phyloP scores from a whole-genome alignment of 1,140 invertebrate species.

The Bombus vancouverensis region DNA sequence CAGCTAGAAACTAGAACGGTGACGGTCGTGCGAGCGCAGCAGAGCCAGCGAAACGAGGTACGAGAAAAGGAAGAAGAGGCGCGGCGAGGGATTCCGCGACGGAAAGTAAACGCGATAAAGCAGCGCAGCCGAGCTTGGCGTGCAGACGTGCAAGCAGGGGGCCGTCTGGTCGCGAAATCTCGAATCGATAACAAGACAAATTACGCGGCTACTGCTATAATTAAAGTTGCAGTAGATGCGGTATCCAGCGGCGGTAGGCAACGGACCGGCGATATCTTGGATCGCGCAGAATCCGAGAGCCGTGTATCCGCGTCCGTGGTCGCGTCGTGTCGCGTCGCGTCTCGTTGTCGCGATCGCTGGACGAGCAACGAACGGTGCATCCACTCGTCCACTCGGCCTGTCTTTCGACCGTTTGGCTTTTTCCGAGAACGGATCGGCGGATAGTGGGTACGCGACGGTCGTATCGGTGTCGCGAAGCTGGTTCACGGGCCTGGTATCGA shows the following conservation, averaged over 20 bases:
- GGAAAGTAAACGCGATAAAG: slow-evolving; percentile 8
- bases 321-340: background rate
- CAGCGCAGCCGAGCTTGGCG: background rate
- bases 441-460: slow-evolving; percentile 17
- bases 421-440: slow-evolving; percentile 6
- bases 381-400: background rate
- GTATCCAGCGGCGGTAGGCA: slow-evolving; percentile 7
- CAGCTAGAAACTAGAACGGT: background rate
- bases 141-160: background rate
- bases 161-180: slow-evolving; percentile 36
- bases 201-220: slow-evolving; percentile 42
- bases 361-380: background rate
- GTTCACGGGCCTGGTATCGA: slow-evolving; percentile 46
- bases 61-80: no score
- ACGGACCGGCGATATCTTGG: slow-evolving; percentile 24
- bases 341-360: background rate
- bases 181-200: slow-evolving; percentile 53
- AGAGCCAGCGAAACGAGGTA: background rate
- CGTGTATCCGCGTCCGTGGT: background rate
- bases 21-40: background rate
- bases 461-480: slow-evolving; percentile 60
- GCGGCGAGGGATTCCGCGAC: background rate
- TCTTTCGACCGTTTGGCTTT: background rate
- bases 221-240: slow-evolving; percentile 38
- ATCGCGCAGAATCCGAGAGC: slow-evolving; percentile 40